Evolutionary conservation across 2,113 vertebrate genomes (phyloP).

Genomic region (Ploceus nigricollis): DNA sequence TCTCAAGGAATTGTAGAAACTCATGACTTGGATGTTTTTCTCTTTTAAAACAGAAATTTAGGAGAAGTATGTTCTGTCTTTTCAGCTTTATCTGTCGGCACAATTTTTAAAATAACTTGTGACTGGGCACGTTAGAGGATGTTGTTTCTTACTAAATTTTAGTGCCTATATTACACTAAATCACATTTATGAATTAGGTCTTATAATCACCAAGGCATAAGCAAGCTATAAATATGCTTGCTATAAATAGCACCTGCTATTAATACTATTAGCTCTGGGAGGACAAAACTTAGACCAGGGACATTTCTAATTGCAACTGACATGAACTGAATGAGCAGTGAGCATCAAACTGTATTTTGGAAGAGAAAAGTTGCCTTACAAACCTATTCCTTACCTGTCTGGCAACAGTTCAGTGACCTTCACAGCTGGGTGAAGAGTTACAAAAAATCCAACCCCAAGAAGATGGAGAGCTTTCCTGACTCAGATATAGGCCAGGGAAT

Average conservation of each 20-base stretch:
- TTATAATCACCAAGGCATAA: neutral
- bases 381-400: neutral
- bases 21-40: neutral
- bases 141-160: neutral
- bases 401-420: neutral
- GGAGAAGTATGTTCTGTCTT: neutral
- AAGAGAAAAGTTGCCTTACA: neutral
- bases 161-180: neutral
- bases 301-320: neutral
- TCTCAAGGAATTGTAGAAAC: neutral
- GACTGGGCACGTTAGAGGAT: neutral
- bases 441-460: neutral
- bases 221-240: neutral
- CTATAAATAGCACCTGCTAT: no score
- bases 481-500: neutral
- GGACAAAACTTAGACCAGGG: neutral
- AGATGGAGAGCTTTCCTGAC: neutral
- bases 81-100: neutral
- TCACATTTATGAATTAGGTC: neutral
- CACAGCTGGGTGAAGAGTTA: neutral
- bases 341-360: neutral
- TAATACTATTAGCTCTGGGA: neutral
- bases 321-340: neutral
- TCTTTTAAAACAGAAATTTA: neutral
- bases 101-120: neutral